A percentile compares a stretch with the other conserved stretches of the same genome.
Evolutionary conservation across 2,797 vertebrate genomes (phyloP).

Genomic region (Salmo trutta): DNA sequence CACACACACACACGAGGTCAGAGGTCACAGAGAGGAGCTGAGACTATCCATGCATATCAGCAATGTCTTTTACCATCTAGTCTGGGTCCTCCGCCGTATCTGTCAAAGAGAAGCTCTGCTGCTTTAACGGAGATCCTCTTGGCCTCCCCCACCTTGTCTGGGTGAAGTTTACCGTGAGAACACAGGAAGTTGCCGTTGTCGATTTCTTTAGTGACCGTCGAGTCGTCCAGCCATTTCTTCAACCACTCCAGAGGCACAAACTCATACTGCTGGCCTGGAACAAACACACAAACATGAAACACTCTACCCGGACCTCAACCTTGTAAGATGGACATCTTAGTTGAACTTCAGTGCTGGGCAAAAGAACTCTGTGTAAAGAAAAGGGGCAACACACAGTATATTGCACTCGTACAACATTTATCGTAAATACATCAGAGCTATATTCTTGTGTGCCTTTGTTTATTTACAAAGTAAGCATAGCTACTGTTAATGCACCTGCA

Average conservation of each 20-base stretch:
- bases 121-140: conserved; percentile 90
- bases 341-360: too few species aligned
- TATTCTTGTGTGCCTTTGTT: too few species aligned
- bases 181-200: conserved; percentile 91
- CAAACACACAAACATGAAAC: conserved; percentile 25
- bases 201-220: conserved; percentile 90
- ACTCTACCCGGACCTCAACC: too few species aligned
- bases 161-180: conserved; percentile 89
- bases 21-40: neutral
- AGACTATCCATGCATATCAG: neutral
- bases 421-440: too few species aligned
- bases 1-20: neutral
- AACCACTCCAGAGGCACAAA: conserved; percentile 96
- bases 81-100: conserved; percentile 90
- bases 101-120: conserved; percentile 85
- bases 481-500: too few species aligned
- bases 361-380: too few species aligned
- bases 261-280: conserved; percentile 84
- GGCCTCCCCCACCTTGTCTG: conserved; percentile 88
- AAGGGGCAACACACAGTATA: too few species aligned
- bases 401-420: too few species aligned
- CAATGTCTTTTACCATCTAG: conserved; percentile 81
- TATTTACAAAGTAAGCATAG: too few species aligned
- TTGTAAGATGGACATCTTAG: neutral
- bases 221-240: conserved; percentile 96